A percentile compares a stretch with the other conserved stretches of the same genome.
phyloP scores from a whole-genome alignment of 1,140 invertebrate species.

The Druon quercuslanigerum region DNA sequence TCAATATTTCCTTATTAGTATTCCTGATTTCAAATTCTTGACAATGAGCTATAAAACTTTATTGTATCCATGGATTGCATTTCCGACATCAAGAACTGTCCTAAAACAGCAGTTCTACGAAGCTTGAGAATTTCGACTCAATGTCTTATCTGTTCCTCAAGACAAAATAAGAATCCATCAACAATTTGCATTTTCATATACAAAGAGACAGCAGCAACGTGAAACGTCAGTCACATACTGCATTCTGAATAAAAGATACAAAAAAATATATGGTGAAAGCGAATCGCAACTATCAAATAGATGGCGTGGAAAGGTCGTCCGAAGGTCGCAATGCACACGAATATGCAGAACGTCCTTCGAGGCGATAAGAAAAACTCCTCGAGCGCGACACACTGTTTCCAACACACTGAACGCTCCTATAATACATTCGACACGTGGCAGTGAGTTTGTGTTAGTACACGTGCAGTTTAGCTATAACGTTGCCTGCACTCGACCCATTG shows the following conservation, averaged over 20 bases:
- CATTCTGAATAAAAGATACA: background rate
- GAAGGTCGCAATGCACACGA: slow-evolving; percentile 54
- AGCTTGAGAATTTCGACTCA: background rate
- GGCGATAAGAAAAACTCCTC: slow-evolving; percentile 53
- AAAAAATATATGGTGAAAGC: slow-evolving; percentile 3
- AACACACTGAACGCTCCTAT: slow-evolving; percentile 33
- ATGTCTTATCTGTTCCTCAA: background rate
- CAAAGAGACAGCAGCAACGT: background rate
- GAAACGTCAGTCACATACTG: background rate
- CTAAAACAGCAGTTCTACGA: background rate
- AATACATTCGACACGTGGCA: slow-evolving; percentile 48
- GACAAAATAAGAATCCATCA: background rate
- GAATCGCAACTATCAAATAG: slow-evolving; percentile 44
- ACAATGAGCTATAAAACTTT: background rate
- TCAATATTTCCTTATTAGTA: background rate
- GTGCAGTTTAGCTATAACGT: slow-evolving; percentile 60
- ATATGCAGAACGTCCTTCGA: slow-evolving; percentile 52
- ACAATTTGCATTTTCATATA: background rate
- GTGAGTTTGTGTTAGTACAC: slow-evolving; percentile 63
- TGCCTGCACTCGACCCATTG: slow-evolving; percentile 70
- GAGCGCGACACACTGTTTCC: slow-evolving; percentile 39
- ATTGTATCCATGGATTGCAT: background rate
- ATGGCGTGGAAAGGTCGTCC: slow-evolving; percentile 50
- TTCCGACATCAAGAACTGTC: background rate
- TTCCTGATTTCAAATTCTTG: background rate